Evolutionary conservation across 2,888 invertebrate genomes (phyloP).

Genomic region (Saturnia japonica): DNA sequence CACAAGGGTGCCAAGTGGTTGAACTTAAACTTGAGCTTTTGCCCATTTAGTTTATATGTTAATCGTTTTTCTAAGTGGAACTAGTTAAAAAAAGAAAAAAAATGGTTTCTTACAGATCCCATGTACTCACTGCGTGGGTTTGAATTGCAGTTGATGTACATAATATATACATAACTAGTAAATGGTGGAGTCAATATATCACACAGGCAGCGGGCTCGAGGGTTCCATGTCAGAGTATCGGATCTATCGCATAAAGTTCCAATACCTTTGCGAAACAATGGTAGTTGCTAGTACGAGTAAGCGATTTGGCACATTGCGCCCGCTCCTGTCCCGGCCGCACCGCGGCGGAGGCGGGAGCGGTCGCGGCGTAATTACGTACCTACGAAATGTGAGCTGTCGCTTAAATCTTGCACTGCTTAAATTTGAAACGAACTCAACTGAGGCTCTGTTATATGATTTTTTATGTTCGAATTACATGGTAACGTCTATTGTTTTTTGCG

Average conservation of each 20-base stretch:
- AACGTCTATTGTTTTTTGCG: slow-evolving; percentile 30
- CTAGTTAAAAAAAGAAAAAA: no score
- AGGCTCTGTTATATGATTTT: slow-evolving; percentile 66
- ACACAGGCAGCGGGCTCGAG: no score
- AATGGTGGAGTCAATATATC: no score
- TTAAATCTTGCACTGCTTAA: slow-evolving; percentile 78
- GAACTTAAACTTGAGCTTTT: no score
- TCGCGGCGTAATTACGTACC: slow-evolving; percentile 76
- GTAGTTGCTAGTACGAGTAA: slow-evolving; percentile 76
- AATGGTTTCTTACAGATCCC: no score
- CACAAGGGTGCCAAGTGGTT: no score
- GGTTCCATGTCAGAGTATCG: no score
- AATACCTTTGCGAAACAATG: slow-evolving; percentile 39
- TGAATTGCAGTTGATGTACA: no score
- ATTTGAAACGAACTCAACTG: slow-evolving; percentile 70
- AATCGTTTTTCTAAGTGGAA: no score
- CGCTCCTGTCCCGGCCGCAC: slow-evolving; percentile 37
- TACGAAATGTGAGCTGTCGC: slow-evolving; percentile 74
- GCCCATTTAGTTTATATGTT: no score
- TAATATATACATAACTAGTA: no score
- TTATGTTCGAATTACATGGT: slow-evolving; percentile 35
- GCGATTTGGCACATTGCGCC: slow-evolving; percentile 79
- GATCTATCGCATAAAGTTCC: slow-evolving; percentile 15
- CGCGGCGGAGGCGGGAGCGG: slow-evolving; percentile 45
- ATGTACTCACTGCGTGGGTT: no score